A percentile compares a stretch with the other conserved stretches of the same genome.
Evolutionary conservation across 2,888 invertebrate genomes (phyloP).

Genomic region (Rhagonycha fulva): DNA sequence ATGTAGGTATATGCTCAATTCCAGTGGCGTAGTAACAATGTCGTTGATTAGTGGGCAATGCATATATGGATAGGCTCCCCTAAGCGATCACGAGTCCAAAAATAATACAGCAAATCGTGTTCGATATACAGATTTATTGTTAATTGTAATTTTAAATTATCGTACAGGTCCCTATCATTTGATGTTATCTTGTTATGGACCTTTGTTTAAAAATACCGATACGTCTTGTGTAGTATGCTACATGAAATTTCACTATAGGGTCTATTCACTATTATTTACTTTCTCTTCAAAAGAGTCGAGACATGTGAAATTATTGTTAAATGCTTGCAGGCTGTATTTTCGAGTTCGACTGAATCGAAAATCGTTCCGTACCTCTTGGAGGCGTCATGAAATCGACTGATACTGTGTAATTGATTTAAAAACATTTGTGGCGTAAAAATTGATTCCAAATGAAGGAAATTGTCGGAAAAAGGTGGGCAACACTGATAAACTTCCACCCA

Average conservation of each 20-base stretch:
- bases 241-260: background rate
- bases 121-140: background rate
- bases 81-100: background rate
- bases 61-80: background rate
- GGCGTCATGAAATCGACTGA: background rate
- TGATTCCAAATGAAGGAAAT: background rate
- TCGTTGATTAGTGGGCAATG: background rate
- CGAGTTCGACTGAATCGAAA: background rate
- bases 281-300: background rate
- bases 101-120: background rate
- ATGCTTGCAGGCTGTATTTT: background rate
- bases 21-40: background rate
- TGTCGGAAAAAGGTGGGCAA: background rate
- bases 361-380: background rate
- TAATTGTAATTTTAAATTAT: background rate
- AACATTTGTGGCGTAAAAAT: background rate
- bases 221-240: background rate
- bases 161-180: background rate
- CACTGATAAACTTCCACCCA: background rate
- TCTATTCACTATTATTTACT: background rate
- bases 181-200: background rate
- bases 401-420: background rate
- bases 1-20: background rate
- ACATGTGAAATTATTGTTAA: background rate
- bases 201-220: background rate